phyloP scores from a whole-genome alignment of 2,113 vertebrate species.

The Columba janthina region DNA sequence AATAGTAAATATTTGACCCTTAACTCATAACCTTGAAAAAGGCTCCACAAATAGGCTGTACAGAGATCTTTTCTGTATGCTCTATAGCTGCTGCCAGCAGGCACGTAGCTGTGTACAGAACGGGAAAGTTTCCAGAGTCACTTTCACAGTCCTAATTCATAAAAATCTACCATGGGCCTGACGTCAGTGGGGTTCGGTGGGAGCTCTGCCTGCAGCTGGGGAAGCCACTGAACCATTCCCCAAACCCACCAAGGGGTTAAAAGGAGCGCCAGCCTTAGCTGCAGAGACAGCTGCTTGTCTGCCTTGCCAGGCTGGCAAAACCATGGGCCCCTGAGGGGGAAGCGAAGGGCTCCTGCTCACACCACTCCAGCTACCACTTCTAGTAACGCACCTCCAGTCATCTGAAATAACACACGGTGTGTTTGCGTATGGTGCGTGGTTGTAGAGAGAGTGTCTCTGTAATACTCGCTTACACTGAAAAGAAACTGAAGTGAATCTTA shows the following conservation, averaged over 20 bases:
- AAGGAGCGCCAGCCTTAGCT: neutral
- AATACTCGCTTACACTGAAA: neutral
- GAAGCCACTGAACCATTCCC: neutral
- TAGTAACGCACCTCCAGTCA: neutral
- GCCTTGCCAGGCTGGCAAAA: neutral
- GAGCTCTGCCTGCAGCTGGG: neutral
- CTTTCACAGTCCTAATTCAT: slow-evolving; percentile 22
- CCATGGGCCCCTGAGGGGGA: neutral
- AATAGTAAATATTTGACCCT: slow-evolving; percentile 7
- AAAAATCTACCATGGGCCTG: neutral
- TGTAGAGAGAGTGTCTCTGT: neutral
- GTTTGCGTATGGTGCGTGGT: neutral
- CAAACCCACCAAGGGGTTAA: neutral
- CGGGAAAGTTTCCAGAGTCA: neutral
- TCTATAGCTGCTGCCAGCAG: neutral
- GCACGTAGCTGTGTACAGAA: neutral
- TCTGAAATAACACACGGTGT: neutral
- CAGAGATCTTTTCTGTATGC: neutral
- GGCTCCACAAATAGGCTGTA: neutral
- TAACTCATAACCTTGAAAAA: slow-evolving; percentile 10
- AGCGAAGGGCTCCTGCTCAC: neutral
- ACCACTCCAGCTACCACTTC: neutral
- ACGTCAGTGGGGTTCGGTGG: neutral
- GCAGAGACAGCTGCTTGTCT: neutral
- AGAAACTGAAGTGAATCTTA: neutral